Evolutionary conservation across 2,888 invertebrate species (phyloP), one percentile per base, ranked within the genome.

Genomic region (Altica lythri): DNA sequence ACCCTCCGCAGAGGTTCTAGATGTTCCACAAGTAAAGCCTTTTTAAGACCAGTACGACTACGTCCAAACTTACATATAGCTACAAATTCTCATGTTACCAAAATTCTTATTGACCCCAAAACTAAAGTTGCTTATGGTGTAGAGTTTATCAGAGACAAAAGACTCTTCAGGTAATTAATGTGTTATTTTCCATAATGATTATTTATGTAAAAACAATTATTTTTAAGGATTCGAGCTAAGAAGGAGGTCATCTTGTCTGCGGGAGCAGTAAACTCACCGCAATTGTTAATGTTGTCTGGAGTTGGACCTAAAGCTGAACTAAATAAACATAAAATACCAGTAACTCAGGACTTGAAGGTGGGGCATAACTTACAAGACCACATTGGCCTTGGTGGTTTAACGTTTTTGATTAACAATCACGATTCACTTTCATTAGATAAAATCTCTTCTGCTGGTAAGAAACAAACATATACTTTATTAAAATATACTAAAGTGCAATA

Each of bases 221-320:
- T 22, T 55, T 49, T 16, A 30, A 81, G 88, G 42, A 84, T 92
- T 1, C 78, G 87, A 53, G 92, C 93, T 0, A 82, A 22, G 0
- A 92, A 89, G 72, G 95, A 95, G 74, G 89, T 98, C 0, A 89
- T 98, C 42, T 71, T 98, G 1, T 91, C 92, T 1, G 94, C 89
- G 0, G 98, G 98, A 0, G 84, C 96, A 0, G 83, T 99, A 0
- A 96, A 95, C 72, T 90, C 95, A 0, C 94, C 98, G 0, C 97
- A 99, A 72, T 70, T 98, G 1, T 76, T 98, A 29, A 93, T 97
- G 93, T 75, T 98, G 0, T 94, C 94, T 5, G 98, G 96, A 0
- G 83, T 96, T 8, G 92, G 92, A 0, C 90, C 90, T 0, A 80
- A 82, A 44, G 83, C 84, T 13, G 86, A 92, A 66, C 70, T 92